These are phyloP conservation scores for Parnassius glacialis DNA, from an alignment of 2,888 invertebrate genomes.

Conservation along the genomic window DNA sequence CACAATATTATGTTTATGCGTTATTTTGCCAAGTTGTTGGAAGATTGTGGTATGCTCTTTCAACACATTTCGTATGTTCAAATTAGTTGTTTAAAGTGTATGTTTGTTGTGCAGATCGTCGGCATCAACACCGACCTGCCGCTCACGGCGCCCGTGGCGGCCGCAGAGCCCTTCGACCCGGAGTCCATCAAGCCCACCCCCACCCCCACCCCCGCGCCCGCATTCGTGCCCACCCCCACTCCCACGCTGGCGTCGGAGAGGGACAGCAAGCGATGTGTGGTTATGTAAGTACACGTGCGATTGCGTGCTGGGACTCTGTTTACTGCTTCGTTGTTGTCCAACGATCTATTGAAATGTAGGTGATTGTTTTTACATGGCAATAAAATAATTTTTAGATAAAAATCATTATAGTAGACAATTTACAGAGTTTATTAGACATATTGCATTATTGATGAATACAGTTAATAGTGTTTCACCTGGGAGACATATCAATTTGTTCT, in stretches of 20 bases:
- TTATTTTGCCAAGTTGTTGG: too few relatives aligned
- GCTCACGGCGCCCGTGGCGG: constrained; percentile 53
- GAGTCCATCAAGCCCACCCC: constrained; percentile 51
- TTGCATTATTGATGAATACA: too few relatives aligned
- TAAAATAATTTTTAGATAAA: too few relatives aligned
- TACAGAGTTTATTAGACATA: too few relatives aligned
- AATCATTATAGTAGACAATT: too few relatives aligned
- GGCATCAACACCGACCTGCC: constrained; percentile 73
- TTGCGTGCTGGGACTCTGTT: neutral
- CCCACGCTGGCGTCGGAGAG: constrained; percentile 28
- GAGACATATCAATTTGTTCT: too few relatives aligned
- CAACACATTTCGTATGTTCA: too few relatives aligned
- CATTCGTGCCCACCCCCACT: constrained; percentile 15
- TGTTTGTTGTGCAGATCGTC: constrained; percentile 52
- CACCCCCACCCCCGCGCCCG: constrained; percentile 14
- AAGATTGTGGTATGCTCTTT: too few relatives aligned
- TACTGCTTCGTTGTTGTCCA: neutral
- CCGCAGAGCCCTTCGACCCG: constrained; percentile 53
- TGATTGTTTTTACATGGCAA: too few relatives aligned
- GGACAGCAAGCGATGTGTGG: constrained; percentile 45
- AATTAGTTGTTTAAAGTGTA: neutral
- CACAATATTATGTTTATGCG: too few relatives aligned
- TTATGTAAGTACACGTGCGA: constrained; percentile 46
- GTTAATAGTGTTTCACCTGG: too few relatives aligned
- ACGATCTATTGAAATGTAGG: too few relatives aligned